These are phyloP conservation scores for Tinamus guttatus DNA, from an alignment of 2,113 vertebrate species.

Conservation along the genomic window DNA sequence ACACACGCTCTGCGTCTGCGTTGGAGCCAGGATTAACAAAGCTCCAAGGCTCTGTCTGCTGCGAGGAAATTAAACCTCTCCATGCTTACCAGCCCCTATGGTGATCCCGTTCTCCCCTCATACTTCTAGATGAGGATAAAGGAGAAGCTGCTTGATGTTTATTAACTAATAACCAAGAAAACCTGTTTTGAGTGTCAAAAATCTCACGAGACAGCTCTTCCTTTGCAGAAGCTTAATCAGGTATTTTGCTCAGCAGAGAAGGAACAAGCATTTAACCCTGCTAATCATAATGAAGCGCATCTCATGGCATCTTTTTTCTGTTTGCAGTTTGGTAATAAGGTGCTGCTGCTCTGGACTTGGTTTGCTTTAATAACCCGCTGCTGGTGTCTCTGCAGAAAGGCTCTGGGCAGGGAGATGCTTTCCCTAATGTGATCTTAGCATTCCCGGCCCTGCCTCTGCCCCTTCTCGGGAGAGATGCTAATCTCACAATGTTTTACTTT, in stretches of 20 bases:
- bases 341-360: neutral
- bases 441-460: constrained; percentile 18
- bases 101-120: neutral
- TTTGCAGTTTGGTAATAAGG: neutral
- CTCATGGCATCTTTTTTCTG: constrained; percentile 23
- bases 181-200: constrained; percentile 17
- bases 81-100: neutral
- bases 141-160: constrained; percentile 39
- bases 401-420: neutral
- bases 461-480: constrained; percentile 7
- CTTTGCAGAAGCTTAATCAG: neutral
- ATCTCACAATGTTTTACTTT: constrained; percentile 13
- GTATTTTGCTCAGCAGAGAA: neutral
- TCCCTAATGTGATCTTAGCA: neutral
- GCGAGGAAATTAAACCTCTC: neutral
- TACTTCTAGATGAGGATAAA: constrained; percentile 5
- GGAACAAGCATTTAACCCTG: constrained; percentile 2
- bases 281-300: constrained; percentile 44
- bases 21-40: neutral
- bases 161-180: constrained; percentile 34
- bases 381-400: neutral
- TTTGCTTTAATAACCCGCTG: neutral
- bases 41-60: neutral
- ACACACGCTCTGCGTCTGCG: rapidly evolving
- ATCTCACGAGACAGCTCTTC: constrained; percentile 27